phyloP scores from a whole-genome alignment of 2,113 vertebrate species.

The Microcebus jonahi region DNA sequence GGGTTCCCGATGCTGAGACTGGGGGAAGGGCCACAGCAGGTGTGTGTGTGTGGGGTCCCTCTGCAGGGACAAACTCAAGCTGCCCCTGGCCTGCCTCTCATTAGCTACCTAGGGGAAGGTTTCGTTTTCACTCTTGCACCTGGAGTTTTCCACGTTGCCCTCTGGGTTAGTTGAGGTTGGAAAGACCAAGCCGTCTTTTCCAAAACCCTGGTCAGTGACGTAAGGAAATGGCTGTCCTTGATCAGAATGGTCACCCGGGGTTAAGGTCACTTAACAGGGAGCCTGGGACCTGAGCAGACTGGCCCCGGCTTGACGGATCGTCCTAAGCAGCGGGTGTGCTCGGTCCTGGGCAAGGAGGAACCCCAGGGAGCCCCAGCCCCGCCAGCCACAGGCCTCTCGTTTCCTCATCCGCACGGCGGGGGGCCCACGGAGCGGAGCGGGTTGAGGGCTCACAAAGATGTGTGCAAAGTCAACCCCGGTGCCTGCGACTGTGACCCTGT shows the following conservation, averaged over 20 bases:
- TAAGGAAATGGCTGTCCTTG: not conserved
- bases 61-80: not conserved
- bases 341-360: too few species aligned
- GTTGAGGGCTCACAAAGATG: not conserved
- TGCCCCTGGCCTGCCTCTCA: not conserved
- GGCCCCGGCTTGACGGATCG: not conserved
- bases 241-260: not conserved
- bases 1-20: not conserved
- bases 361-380: not conserved
- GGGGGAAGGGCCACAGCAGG: not conserved
- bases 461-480: not conserved
- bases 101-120: conserved; percentile 19
- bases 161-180: not conserved
- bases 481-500: too few species aligned
- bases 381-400: not conserved
- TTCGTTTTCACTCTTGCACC: not conserved
- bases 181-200: conserved; percentile 33
- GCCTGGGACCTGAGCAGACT: not conserved
- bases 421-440: too few species aligned
- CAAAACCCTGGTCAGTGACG: not conserved
- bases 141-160: not conserved
- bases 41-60: too few species aligned
- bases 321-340: not conserved
- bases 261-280: not conserved
- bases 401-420: not conserved